Conservation (phyloP, 2,888 invertebrate species). For the Morpho achilles region DNA sequence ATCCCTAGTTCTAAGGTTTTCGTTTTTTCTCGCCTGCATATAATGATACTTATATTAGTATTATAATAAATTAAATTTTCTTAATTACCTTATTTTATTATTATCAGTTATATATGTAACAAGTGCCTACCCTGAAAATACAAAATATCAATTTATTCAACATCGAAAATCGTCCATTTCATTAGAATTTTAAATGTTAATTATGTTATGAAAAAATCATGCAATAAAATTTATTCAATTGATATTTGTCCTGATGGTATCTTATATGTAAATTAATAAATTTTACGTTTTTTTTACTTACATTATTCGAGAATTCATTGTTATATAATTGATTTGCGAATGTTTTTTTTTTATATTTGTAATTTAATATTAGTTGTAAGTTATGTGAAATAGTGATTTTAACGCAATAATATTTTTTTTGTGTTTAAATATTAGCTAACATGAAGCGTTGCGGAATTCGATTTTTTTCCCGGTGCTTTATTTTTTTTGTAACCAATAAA, state of each 20-base stretch:
- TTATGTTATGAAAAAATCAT: slow-evolving; percentile 52
- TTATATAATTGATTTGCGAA: slow-evolving; percentile 55
- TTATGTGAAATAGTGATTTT: slow-evolving; percentile 37
- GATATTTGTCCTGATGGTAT: slow-evolving; percentile 67
- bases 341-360: slow-evolving; percentile 43
- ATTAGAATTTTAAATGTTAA: slow-evolving; percentile 58
- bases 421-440: slow-evolving; percentile 27
- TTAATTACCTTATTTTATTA: no score
- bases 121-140: background rate
- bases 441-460: slow-evolving; percentile 27
- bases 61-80: no score
- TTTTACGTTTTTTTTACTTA: slow-evolving; percentile 54
- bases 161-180: slow-evolving; percentile 60
- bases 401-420: slow-evolving; percentile 44
- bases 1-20: no score
- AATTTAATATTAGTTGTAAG: slow-evolving; percentile 55
- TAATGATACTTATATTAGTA: no score
- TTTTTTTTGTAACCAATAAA: slow-evolving; percentile 19
- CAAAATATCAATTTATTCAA: slow-evolving; percentile 26
- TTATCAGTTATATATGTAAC: background rate
- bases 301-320: slow-evolving; percentile 55
- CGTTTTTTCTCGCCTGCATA: no score
- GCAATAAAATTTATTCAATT: slow-evolving; percentile 65
- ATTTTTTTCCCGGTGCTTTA: slow-evolving; percentile 31
- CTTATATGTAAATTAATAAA: slow-evolving; percentile 46